These are phyloP conservation scores for Nothoprocta pentlandii DNA, from an alignment of 2,113 vertebrate genomes.

Conservation along the genomic window DNA sequence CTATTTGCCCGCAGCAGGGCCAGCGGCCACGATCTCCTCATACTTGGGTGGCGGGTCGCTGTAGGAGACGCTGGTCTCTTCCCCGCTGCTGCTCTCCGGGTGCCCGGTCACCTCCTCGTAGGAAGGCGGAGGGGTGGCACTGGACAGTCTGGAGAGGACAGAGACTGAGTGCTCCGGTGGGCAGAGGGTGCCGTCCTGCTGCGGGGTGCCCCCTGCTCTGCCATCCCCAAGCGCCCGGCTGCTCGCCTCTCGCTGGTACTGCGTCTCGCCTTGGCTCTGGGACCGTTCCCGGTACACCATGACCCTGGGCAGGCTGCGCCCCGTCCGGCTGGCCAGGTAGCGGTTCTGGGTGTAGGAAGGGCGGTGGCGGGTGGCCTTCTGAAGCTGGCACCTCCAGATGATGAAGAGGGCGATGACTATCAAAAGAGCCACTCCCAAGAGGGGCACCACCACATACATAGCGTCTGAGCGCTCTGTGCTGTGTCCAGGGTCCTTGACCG, in stretches of 20 bases:
- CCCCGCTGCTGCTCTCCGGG: constrained; percentile 84
- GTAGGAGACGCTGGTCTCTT: constrained; percentile 84
- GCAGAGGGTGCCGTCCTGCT: constrained; percentile 78
- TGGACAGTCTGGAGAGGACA: constrained; percentile 84
- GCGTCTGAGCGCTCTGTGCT: constrained; percentile 80
- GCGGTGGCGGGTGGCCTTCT: constrained; percentile 88
- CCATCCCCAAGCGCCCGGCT: constrained; percentile 40
- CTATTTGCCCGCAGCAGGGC: constrained; percentile 63
- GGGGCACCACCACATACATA: constrained; percentile 88
- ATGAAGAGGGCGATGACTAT: constrained; percentile 91
- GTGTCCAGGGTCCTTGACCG: constrained; percentile 82
- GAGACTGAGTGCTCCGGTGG: constrained; percentile 81
- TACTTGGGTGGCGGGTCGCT: constrained; percentile 89
- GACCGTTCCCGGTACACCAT: constrained; percentile 86
- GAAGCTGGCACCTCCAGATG: constrained; percentile 93
- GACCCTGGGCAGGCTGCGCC: constrained; percentile 87
- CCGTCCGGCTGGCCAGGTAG: constrained; percentile 84
- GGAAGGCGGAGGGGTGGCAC: constrained; percentile 88
- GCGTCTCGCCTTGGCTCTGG: constrained; percentile 76
- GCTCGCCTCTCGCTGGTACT: constrained; percentile 51
- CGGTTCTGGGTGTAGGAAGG: constrained; percentile 88
- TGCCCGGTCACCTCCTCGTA: constrained; percentile 92
- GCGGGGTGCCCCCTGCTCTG: constrained; percentile 47
- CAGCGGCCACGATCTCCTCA: constrained; percentile 85
- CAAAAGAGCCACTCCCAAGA: constrained; percentile 88